Evolutionary conservation across 2,888 invertebrate genomes (phyloP), one percentile per base, ranked within the genome.

Genomic region (Leptura quadrifasciata): DNA sequence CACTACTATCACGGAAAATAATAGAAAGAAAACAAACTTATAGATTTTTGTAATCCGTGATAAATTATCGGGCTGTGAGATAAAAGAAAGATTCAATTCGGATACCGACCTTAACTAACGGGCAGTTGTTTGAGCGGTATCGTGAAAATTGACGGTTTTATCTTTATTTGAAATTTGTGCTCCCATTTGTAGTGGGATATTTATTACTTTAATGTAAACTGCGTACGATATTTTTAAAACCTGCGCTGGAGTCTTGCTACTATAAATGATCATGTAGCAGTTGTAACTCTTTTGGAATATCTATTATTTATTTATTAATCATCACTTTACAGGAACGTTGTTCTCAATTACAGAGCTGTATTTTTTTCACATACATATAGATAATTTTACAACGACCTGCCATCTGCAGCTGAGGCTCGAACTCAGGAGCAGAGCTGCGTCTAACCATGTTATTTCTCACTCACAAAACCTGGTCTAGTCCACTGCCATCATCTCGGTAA

Each of bases 11-110:
- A 47, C n/a, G 39, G 18, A 35, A 27, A 39, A 20, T 39, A 39
- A 63, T 21, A 15, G 63, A 39, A 35, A 39, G 31, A 35, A 63
- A 63, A 63, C 39, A 63, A 18, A 63, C n/a, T n/a, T 27, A 39
- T 35, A 39, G 63, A 63, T 35, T 63, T 63, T 15, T 47, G 63
- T 17, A 8, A 35, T 17, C 39, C 35, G 35, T 35, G 63, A 39
- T 63, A 63, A 39, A 18, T 63, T 63, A 63, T 39, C 3, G 17
- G n/a, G 2, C 15, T 47, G 47, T 5, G 20, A 10, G 57, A 20
- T 57, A 57, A 21, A 57, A 20, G 15, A 15, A 57, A 21, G 57
- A 57, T 57, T 15, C 57, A 57, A 57, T 57, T 21, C 20, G 57
- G 57, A 57, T 57, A 47, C 15, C 4, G 47, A n/a, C 47, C 47